These are phyloP conservation scores for Nannobrachium achirus DNA, from an alignment of 2,113 vertebrate genomes.

Conservation along the genomic window DNA sequence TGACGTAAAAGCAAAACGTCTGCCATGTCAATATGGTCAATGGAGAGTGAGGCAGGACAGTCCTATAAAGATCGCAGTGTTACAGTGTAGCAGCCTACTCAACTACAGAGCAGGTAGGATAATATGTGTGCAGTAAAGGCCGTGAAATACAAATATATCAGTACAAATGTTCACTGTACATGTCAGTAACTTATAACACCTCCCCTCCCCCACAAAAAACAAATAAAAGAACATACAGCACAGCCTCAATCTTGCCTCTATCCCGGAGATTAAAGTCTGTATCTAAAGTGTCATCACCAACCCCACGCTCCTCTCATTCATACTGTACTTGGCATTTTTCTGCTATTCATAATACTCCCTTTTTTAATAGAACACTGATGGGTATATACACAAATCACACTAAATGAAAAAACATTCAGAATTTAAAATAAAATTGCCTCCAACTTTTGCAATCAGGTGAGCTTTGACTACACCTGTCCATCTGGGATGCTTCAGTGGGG, in stretches of 20 bases:
- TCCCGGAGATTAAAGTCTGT: conserved; percentile 24
- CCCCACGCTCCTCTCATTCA: conserved; percentile 1
- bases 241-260: conserved; percentile 46
- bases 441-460: conserved; percentile 13
- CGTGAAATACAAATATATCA: conserved; percentile 53
- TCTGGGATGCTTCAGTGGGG: background rate
- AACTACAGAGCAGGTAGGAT: conserved; percentile 60
- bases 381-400: background rate
- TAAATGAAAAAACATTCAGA: conserved; percentile 34
- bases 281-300: conserved; percentile 51
- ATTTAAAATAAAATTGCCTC: conserved; percentile 23
- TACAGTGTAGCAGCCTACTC: conserved; percentile 42
- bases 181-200: conserved; percentile 51
- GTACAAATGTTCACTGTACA: conserved; percentile 61
- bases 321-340: conserved; percentile 51
- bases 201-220: conserved; percentile 5
- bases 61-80: conserved; percentile 16
- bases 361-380: conserved; percentile 35
- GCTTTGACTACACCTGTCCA: background rate
- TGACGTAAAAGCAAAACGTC: too few species aligned
- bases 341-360: conserved; percentile 40
- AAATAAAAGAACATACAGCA: conserved; percentile 21
- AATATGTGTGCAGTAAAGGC: conserved; percentile 68
- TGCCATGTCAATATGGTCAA: too few species aligned
- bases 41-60: conserved; percentile 10